Evolutionary conservation across 2,113 vertebrate genomes (phyloP).

Genomic region (Labeo rohita): DNA sequence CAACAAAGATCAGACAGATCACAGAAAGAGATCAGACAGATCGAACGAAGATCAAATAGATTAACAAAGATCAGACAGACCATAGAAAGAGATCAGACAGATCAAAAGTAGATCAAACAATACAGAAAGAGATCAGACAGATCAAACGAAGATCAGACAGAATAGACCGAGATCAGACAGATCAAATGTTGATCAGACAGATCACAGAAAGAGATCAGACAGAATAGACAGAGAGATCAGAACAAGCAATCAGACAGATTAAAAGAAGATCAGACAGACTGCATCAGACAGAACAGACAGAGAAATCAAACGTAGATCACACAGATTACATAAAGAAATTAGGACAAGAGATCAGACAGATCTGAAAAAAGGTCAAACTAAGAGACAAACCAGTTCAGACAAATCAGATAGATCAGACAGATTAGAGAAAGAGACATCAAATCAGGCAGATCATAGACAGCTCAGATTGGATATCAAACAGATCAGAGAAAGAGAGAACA

Average conservation of each 20-base stretch:
- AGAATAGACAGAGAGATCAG: background rate
- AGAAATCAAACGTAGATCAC: background rate
- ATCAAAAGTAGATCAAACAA: too few species aligned
- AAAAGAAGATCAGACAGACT: too few species aligned
- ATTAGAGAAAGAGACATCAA: too few species aligned
- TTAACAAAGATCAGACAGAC: background rate
- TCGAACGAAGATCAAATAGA: background rate
- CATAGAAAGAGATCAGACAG: background rate
- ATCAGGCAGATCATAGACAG: too few species aligned
- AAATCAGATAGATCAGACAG: background rate
- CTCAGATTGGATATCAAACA: too few species aligned
- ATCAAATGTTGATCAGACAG: background rate
- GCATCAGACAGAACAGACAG: background rate
- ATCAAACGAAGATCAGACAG: background rate
- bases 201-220: background rate
- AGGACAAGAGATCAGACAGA: background rate
- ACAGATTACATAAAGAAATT: background rate
- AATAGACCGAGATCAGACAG: background rate
- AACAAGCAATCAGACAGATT: background rate
- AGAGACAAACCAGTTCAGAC: too few species aligned
- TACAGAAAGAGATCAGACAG: too few species aligned
- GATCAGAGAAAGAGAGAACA: too few species aligned
- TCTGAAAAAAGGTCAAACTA: too few species aligned
- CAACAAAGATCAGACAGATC: background rate
- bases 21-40: background rate